Conservation (phyloP, 2,888 invertebrate species). For the Apantesis nais region DNA sequence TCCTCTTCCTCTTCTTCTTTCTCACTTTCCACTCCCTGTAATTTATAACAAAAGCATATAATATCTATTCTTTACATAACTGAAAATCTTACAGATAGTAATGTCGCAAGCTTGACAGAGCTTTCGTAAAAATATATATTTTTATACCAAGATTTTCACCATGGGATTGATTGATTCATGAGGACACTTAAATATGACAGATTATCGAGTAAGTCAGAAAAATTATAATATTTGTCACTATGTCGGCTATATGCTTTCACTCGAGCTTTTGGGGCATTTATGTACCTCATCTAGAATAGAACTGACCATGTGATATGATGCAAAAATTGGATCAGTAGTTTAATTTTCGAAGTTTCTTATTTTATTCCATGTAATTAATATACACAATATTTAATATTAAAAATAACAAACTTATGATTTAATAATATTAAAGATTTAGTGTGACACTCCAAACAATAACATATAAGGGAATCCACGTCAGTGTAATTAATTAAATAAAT, state of each 20-base stretch:
- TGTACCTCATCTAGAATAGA: neutral
- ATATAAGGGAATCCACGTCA: neutral
- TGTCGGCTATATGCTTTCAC: neutral
- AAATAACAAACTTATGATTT: neutral
- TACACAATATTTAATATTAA: too few species aligned
- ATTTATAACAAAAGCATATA: constrained; percentile 28
- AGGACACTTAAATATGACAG: neutral
- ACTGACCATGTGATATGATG: neutral
- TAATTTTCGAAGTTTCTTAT: neutral
- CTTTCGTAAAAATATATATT: neutral
- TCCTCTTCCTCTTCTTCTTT: constrained; percentile 77
- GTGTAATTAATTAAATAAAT: neutral
- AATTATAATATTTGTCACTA: neutral
- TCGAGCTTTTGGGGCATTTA: neutral
- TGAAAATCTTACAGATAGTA: too few species aligned
- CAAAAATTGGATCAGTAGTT: neutral
- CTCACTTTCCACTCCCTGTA: constrained; percentile 78
- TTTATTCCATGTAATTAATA: neutral
- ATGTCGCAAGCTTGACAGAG: too few species aligned
- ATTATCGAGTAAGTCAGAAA: neutral
- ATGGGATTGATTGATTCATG: neutral
- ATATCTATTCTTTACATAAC: too few species aligned
- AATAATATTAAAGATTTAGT: neutral
- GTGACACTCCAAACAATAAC: neutral
- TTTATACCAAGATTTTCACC: neutral